Evolutionary conservation across 2,797 vertebrate genomes (phyloP), one percentile per base, ranked within the genome.

Genomic region (Remorina albescens): DNA sequence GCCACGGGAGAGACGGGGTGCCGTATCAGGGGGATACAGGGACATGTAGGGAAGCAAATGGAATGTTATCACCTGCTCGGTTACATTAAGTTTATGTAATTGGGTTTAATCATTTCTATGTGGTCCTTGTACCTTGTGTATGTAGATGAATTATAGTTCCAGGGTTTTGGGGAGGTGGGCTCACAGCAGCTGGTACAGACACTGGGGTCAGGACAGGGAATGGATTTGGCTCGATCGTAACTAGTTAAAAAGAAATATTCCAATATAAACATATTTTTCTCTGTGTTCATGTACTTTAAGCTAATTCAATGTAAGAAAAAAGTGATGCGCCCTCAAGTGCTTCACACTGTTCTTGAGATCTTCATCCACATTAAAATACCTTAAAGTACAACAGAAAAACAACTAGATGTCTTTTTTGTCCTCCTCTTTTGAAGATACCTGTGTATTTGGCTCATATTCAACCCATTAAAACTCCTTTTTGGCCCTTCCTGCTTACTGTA

Each of bases 201-300:
- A 63, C 79, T 6, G 55, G 72, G 46, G 41, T 68, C 80, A 92
- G 80, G 56, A 91, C 46, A 61, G 56, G 91, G 75, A 86, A 90
- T 21, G 62, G 78, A 77, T 84, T 26, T 2, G 36, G 49, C 36
- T 54, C 73, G 37, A 55, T 3, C 34, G 34, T 76, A 32, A 86
- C 76, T 75, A 9, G 5, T 61, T 54, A 74, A 41, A 41, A n/a
- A 32, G n/a, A n/a, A n/a, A n/a, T n/a, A n/a, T n/a, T n/a, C n/a
- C n/a, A n/a, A n/a, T n/a, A n/a, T n/a, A n/a, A n/a, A n/a, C n/a
- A n/a, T n/a, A n/a, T n/a, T n/a, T n/a, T n/a, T n/a, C n/a, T n/a
- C n/a, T n/a, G n/a, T n/a, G n/a, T n/a, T n/a, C n/a, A n/a, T n/a
- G n/a, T n/a, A n/a, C n/a, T n/a, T n/a, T n/a, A n/a, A n/a, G n/a